A percentile compares a stretch with the other conserved stretches of the same genome.
phyloP scores from a whole-genome alignment of 2,797 vertebrate genomes.

The Chloroceryle amazona region DNA sequence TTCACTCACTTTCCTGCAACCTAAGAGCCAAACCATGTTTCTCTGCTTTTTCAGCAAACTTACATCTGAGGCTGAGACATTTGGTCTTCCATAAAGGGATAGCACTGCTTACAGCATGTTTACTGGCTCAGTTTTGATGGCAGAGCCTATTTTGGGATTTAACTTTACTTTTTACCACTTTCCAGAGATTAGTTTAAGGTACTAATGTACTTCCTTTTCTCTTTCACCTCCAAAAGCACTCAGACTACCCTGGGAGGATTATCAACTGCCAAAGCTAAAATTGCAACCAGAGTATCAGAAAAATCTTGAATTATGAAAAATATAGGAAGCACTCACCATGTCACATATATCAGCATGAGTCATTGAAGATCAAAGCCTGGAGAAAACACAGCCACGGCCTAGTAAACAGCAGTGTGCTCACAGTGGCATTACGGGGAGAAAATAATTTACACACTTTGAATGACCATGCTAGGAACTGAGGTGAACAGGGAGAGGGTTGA shows the following conservation, averaged over 20 bases:
- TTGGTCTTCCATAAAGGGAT: not conserved
- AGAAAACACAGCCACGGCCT: not conserved
- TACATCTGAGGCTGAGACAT: not conserved
- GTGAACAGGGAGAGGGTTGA: not conserved
- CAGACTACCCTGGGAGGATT: not conserved
- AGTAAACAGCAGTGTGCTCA: not conserved
- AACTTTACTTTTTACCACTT: not conserved
- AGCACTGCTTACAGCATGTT: not conserved
- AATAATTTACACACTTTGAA: slow-evolving; percentile 16
- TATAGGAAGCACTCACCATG: not conserved
- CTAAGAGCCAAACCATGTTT: not conserved
- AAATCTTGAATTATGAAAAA: slow-evolving; percentile 1
- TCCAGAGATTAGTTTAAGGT: not conserved
- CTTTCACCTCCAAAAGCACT: not conserved
- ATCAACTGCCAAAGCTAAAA: slow-evolving; percentile 3
- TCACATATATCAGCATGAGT: not conserved
- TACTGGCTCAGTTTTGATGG: not conserved
- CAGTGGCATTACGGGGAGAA: not conserved
- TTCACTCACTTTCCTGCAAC: not conserved
- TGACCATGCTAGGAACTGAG: not conserved
- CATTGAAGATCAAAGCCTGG: slow-evolving; percentile 36
- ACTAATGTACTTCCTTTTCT: not conserved
- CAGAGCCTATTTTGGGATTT: not conserved
- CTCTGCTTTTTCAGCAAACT: not conserved
- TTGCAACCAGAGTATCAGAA: not conserved